A percentile compares a stretch with the other conserved stretches of the same genome.
phyloP scores from a whole-genome alignment of 2,113 vertebrate genomes.

The cattle (Bos taurus) region ARS-UCD2.0 NC_037356.1:31998501-31999000 shows the following conservation, averaged over 20 bases:
- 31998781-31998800: not conserved
- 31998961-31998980: fast-evolving
- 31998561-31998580: not conserved
- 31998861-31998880: not conserved
- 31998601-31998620: not conserved
- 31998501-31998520: not conserved
- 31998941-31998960: not conserved
- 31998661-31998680: not conserved
- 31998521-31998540: not conserved
- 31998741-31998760: not conserved
- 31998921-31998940: not conserved
- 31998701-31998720: not conserved
- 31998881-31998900: not conserved
- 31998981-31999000: too few relatives aligned
- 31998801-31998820: not conserved
- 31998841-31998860: fast-evolving
- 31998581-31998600: not conserved
- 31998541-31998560: not conserved
- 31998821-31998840: not conserved
- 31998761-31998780: not conserved
- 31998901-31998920: not conserved
- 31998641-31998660: not conserved
- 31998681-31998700: constrained; percentile 58
- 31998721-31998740: not conserved
- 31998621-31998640: not conserved